phyloP scores from a whole-genome alignment of 2,113 vertebrate genomes.

The Chauna torquata region DNA sequence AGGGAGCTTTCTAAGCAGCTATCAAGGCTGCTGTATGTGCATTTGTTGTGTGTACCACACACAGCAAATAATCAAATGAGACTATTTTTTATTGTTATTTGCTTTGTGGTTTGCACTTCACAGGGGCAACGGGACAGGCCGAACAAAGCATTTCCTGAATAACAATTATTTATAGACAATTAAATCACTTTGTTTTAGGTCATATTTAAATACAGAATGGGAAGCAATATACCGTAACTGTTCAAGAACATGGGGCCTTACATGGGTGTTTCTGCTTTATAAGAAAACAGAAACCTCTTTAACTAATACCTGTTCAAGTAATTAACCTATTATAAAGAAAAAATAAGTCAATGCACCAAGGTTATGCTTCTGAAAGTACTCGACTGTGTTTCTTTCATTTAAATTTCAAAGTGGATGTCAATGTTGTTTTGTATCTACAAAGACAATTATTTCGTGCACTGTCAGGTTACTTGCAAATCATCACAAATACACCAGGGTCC shows the following conservation, averaged over 20 bases:
- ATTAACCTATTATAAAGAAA: constrained; percentile 64
- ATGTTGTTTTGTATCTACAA: constrained; percentile 8
- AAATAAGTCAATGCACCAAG: constrained; percentile 15
- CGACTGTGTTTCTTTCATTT: constrained; percentile 51
- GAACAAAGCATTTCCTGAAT: not conserved
- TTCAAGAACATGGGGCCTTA: not conserved
- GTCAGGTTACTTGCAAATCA: constrained; percentile 50
- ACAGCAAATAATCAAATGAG: not conserved
- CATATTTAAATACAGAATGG: not conserved
- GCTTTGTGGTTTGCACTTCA: not conserved
- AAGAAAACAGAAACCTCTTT: constrained; percentile 34
- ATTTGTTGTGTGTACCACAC: not conserved
- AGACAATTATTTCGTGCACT: constrained; percentile 35
- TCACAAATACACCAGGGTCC: constrained; percentile 47
- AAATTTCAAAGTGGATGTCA: constrained; percentile 65
- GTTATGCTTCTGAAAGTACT: constrained; percentile 15
- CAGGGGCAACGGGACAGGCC: not conserved
- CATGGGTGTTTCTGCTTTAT: not conserved
- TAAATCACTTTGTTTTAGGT: constrained; percentile 1
- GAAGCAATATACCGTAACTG: not conserved
- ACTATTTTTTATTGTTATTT: not conserved
- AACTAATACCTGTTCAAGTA: constrained; percentile 57
- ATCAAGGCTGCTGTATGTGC: not conserved
- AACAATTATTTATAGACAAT: constrained; percentile 4
- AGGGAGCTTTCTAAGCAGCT: not conserved